Evolutionary conservation across 37 sponge, comb jelly and placozoan genomes (phyloP).

Genomic region (Diacarnus erythraeanus): DNA sequence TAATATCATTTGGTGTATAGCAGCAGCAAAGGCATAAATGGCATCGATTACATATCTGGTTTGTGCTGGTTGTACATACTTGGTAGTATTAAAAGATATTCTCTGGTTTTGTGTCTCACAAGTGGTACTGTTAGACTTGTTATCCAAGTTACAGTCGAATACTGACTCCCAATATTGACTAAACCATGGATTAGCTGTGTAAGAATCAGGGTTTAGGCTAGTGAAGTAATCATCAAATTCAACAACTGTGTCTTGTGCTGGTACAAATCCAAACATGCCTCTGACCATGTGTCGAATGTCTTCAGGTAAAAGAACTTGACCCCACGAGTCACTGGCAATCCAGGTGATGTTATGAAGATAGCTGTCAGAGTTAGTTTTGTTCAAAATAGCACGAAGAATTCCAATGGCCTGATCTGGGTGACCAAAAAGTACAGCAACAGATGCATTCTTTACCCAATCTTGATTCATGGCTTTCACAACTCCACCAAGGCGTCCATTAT

Average conservation of each 20-base stretch:
- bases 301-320: constrained; percentile 8
- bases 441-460: constrained; percentile 38
- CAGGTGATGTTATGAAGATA: neutral
- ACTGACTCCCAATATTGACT: constrained; percentile 27
- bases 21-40: constrained; percentile 70
- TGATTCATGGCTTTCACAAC: neutral
- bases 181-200: constrained; percentile 69
- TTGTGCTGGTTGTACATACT: constrained; percentile 40
- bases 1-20: constrained; percentile 50
- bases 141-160: neutral
- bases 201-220: constrained; percentile 34
- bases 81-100: neutral
- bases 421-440: constrained; percentile 63
- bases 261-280: constrained; percentile 42
- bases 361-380: neutral
- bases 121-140: neutral
- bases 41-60: constrained; percentile 75
- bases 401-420: constrained; percentile 25
- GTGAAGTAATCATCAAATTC: constrained; percentile 61
- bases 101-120: constrained; percentile 11
- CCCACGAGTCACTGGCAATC: constrained; percentile 65
- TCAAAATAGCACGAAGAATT: constrained; percentile 23
- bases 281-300: constrained; percentile 2
- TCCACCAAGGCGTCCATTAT: no score
- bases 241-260: neutral